Base-by-base conservation (phyloP, 92 coral and sea anemone genomes). In the Zoanthus solanderi region DNA sequence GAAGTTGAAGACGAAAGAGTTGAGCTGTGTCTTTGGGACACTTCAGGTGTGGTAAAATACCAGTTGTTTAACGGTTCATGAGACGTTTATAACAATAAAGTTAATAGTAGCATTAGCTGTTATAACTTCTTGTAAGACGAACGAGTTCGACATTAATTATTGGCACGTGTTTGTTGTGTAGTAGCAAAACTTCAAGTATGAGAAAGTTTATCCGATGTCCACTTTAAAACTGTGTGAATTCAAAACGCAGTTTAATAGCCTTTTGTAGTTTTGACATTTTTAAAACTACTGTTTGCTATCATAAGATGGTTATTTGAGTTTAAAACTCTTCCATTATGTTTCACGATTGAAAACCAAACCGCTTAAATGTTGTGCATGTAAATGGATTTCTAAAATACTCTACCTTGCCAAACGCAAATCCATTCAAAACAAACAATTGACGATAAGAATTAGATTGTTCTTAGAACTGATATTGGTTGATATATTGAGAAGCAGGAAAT, bases 1-100 rank as follows among this genome's bases (percentile, higher is more conserved):
- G 94, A 86, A 88, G 76, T 92, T 29, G 94, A 92, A 15, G 87
- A 79, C 46, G 92, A 92, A 66, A 66, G 78, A 45, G 90, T 92
- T 15, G 94, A 92, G 75, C 90, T 92, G 0, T 89, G 92, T n/a
- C 81, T 92, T 28, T 92, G 94, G 94, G 94, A 92, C 84, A 92
- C 94, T 7, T 92, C 94, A 68, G 94, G 94, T 92, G 54, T 68
- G 76, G 30, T 17, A 46, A 50, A 17, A 14, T 34, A 52, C 68
- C 23, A 34, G 34, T 31, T 1, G 11, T 71, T 23, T 12, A 28
- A 12, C 16, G 5, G 4, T 34, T 16, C 50, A 44, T 65, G 14
- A 11, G 18, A 13, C 15, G 42, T 23, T 23, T 23, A 23, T 23
- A 23, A 23, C 23, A 23, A 23, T 29, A 71, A 5, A 71, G 46